Evolutionary conservation across 2,888 invertebrate species (phyloP).

Genomic region (Ischnus inquisitorius): DNA sequence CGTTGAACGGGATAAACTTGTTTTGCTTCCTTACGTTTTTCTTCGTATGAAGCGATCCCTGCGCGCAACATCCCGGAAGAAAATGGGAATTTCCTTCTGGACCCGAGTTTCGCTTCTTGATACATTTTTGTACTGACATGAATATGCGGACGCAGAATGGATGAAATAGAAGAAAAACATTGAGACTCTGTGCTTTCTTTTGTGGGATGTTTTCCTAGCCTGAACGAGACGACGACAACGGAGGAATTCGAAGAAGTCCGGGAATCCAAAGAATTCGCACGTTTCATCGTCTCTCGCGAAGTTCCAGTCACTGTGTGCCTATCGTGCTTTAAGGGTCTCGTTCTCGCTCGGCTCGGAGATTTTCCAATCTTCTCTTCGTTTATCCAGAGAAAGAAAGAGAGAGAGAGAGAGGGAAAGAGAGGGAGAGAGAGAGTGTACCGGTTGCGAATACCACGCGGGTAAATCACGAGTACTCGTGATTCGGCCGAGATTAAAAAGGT

Average conservation of each 20-base stretch:
- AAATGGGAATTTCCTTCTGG: slow-evolving; percentile 30
- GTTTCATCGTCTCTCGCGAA: slow-evolving; percentile 22
- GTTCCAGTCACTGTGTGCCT: background rate
- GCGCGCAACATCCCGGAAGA: background rate
- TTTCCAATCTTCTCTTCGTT: slow-evolving; percentile 41
- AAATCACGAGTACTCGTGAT: slow-evolving; percentile 65
- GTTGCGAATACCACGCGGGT: background rate
- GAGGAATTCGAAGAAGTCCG: slow-evolving; percentile 55
- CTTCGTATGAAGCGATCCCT: background rate
- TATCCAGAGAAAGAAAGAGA: slow-evolving; percentile 12
- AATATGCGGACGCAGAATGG: background rate
- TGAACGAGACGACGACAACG: slow-evolving; percentile 22
- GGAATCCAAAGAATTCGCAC: slow-evolving; percentile 46
- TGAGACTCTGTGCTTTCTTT: background rate
- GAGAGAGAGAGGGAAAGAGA: too few relatives aligned
- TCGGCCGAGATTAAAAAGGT: slow-evolving; percentile 1
- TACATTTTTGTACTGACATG: background rate
- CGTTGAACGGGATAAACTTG: background rate
- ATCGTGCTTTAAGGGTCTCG: background rate
- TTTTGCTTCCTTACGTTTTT: slow-evolving; percentile 35
- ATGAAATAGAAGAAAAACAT: background rate
- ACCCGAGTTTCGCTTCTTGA: slow-evolving; percentile 24
- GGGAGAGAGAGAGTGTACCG: slow-evolving; percentile 36
- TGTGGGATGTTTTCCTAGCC: background rate
- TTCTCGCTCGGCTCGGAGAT: slow-evolving; percentile 54